phyloP scores from a whole-genome alignment of 2,797 vertebrate species.

The Gobio occitaniae region DNA sequence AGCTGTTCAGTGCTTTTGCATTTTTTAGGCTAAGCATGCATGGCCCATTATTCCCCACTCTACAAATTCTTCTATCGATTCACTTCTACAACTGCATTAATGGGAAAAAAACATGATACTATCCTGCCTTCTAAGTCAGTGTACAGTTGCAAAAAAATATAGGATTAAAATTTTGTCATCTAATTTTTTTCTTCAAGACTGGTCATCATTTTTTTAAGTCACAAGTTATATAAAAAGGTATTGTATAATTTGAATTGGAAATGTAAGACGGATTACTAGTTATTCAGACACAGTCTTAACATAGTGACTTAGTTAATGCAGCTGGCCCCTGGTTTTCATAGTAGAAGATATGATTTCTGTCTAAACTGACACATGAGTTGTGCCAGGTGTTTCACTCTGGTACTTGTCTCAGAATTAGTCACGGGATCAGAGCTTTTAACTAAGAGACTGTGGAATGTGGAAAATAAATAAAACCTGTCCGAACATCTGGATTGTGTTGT shows the following conservation, averaged over 20 bases:
- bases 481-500: conserved; percentile 40
- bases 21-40: background rate
- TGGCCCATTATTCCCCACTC: background rate
- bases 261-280: background rate
- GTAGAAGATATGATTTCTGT: background rate
- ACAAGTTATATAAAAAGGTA: background rate
- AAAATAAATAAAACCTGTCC: conserved; percentile 31
- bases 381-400: conserved; percentile 22
- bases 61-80: background rate
- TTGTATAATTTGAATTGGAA: background rate
- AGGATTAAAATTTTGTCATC: background rate
- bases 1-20: conserved; percentile 9
- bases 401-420: conserved; percentile 5
- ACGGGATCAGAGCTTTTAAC: conserved; percentile 15
- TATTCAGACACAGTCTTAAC: background rate
- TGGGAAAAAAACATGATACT: background rate
- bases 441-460: conserved; percentile 42
- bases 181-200: background rate
- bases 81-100: background rate
- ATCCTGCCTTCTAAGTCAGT: background rate
- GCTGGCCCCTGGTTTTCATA: background rate
- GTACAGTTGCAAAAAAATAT: background rate
- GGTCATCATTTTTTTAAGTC: background rate
- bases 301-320: background rate
- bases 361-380: background rate